These are phyloP conservation scores for Carassius carassius DNA, from an alignment of 2,113 vertebrate species.

Conservation along the genomic window DNA sequence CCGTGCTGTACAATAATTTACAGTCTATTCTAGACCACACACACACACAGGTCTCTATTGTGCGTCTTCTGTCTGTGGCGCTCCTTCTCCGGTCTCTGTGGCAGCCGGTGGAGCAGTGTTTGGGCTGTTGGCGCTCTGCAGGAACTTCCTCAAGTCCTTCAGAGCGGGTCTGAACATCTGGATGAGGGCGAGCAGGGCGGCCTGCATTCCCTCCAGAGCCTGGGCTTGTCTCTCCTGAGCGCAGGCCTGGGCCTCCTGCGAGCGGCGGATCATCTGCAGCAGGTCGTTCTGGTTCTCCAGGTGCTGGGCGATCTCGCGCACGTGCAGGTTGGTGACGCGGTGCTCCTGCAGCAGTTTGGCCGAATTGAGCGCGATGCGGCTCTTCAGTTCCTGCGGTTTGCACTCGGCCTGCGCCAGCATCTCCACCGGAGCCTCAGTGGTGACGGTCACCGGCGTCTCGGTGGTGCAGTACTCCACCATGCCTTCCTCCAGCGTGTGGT, in stretches of 20 bases:
- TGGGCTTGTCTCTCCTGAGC: slow-evolving; percentile 95
- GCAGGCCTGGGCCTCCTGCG: slow-evolving; percentile 91
- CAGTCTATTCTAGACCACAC: slow-evolving; percentile 1
- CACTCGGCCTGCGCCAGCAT: slow-evolving; percentile 81
- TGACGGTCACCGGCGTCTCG: slow-evolving; percentile 78
- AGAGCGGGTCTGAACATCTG: slow-evolving; percentile 92
- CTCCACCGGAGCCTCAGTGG: slow-evolving; percentile 83
- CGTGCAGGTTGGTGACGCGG: slow-evolving; percentile 91
- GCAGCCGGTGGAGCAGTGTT: slow-evolving; percentile 50
- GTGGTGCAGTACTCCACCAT: slow-evolving; percentile 96
- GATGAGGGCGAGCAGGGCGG: slow-evolving; percentile 87
- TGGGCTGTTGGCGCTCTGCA: slow-evolving; percentile 78
- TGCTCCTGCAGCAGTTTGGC: slow-evolving; percentile 96
- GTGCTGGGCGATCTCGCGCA: slow-evolving; percentile 94
- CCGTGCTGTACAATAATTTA: slow-evolving; percentile 14
- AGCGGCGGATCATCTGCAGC: slow-evolving; percentile 92
- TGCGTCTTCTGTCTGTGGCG: slow-evolving; percentile 60
- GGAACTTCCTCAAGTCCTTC: slow-evolving; percentile 90
- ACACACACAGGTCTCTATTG: slow-evolving; percentile 56
- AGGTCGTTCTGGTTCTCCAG: slow-evolving; percentile 94
- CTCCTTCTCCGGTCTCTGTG: slow-evolving; percentile 51
- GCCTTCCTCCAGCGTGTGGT: slow-evolving; percentile 88
- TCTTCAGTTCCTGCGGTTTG: slow-evolving; percentile 94
- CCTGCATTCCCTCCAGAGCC: slow-evolving; percentile 95
- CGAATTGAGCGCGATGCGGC: slow-evolving; percentile 93